phyloP scores from a whole-genome alignment of 1,140 invertebrate genomes.

The Euwallacea fornicatus region DNA sequence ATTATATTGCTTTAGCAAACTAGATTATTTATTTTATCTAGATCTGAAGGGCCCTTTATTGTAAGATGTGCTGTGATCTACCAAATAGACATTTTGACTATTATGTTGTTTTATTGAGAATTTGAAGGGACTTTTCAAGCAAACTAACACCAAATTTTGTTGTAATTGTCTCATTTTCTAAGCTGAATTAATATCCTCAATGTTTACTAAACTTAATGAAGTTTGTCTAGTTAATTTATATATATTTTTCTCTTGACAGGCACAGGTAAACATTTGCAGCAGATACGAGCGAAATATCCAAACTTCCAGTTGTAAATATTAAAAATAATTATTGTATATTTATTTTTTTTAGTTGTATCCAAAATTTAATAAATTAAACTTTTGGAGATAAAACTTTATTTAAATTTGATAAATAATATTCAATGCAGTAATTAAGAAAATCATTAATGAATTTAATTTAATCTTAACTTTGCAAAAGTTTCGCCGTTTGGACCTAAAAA shows the following conservation, averaged over 20 bases:
- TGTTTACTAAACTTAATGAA: conserved; percentile 7
- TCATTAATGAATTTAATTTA: too few species aligned
- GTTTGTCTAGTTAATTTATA: conserved; percentile 9
- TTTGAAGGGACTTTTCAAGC: conserved; percentile 5
- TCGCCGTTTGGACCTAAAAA: too few species aligned
- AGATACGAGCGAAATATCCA: too few species aligned
- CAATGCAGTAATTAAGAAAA: too few species aligned
- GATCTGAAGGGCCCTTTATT: conserved; percentile 34
- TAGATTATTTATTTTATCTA: conserved; percentile 24
- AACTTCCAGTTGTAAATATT: too few species aligned
- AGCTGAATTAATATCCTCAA: not conserved
- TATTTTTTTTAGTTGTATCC: too few species aligned
- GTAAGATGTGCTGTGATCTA: conserved; percentile 49
- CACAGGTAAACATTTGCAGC: conserved; percentile 36
- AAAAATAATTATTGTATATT: too few species aligned
- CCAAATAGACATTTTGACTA: conserved; percentile 33
- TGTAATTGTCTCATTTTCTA: conserved; percentile 5
- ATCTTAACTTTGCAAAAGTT: too few species aligned
- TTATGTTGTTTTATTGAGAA: conserved; percentile 22
- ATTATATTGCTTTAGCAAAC: conserved; percentile 39
- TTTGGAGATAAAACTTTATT: too few species aligned
- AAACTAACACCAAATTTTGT: conserved; percentile 5
- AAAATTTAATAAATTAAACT: too few species aligned
- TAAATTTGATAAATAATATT: too few species aligned
- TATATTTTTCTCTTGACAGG: conserved; percentile 44